phyloP scores from a whole-genome alignment of 2,797 vertebrate species.

The Artibeus jamaicensis region DNA sequence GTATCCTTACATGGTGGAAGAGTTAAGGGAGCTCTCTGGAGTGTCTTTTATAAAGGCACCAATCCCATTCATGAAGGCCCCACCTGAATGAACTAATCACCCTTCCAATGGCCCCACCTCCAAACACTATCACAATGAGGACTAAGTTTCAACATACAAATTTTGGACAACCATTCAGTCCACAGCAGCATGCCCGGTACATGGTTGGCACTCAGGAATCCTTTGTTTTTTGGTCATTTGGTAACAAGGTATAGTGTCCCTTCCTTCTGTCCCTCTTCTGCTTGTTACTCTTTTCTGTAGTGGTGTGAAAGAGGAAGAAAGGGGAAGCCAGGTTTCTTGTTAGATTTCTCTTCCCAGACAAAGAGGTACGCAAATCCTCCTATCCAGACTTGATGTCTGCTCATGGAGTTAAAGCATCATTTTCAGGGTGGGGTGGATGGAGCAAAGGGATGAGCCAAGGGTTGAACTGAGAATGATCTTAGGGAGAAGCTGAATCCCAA shows the following conservation, averaged over 20 bases:
- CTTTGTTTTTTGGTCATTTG: neutral
- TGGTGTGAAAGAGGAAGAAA: neutral
- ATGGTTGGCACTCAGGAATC: neutral
- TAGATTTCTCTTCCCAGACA: neutral
- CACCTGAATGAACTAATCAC: neutral
- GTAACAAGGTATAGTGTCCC: neutral
- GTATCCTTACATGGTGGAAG: neutral
- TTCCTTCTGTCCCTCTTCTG: neutral
- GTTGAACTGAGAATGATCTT: neutral
- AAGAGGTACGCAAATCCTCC: neutral
- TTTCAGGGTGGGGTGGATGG: neutral
- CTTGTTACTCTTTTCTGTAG: neutral
- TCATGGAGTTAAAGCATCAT: neutral
- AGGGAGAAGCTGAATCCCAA: neutral
- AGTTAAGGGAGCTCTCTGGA: neutral
- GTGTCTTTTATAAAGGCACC: neutral
- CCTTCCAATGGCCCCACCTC: neutral
- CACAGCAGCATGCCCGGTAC: neutral
- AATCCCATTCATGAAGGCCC: neutral
- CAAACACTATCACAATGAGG: neutral
- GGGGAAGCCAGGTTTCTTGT: neutral
- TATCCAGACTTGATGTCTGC: neutral
- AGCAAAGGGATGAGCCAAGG: neutral
- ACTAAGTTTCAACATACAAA: neutral
- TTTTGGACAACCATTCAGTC: neutral